Evolutionary conservation across 1,140 invertebrate species (phyloP), one percentile per base, ranked within the genome.

Genomic region (Drosophila erecta): DNA sequence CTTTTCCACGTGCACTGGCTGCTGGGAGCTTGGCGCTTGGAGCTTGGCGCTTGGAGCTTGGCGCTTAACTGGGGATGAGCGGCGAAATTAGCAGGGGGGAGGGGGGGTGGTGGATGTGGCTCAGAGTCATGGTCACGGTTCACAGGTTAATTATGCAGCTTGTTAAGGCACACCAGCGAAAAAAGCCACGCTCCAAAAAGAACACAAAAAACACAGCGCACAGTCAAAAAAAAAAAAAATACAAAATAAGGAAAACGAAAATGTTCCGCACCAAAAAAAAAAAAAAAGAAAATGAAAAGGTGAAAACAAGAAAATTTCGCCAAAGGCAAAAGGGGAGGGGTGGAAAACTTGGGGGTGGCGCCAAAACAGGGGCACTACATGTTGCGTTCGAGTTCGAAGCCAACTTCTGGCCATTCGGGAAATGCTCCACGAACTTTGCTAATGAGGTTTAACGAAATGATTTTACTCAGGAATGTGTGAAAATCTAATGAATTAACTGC

Each of bases 111-210:
- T 38, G 27, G 64, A 15, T 17, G 37, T n/a, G 46, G 61, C 10
- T 24, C 50, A 43, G 35, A 66, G 61, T 67, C 47, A 67, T 47
- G 65, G 66, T 55, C 62, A 67, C 41, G 49, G 66, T 67, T 70
- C 66, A 70, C 66, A 70, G 66, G 66, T 70, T 69, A 70, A 70
- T 70, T 70, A 70, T 70, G 62, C 66, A 70, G 66, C 62, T 67
- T 70, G 62, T 70, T 70, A 69, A 66, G 61, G 47, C 65, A 27
- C 59, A 65, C 60, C 65, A 40, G 35, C 24, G 22, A 14, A 56
- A n/a, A 65, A 37, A 64, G 47, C 59, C 24, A 41, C 8, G 43
- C 44, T 20, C 30, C 37, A 35, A 27, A 37, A 46, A 62, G 22
- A 40, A 4, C 11, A n/a, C 17, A 35, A 24, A 60, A 60, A 15